Evolutionary conservation across 1,140 invertebrate genomes (phyloP), one percentile per base, ranked within the genome.

Genomic region (Holcopasites calliopsidis): DNA sequence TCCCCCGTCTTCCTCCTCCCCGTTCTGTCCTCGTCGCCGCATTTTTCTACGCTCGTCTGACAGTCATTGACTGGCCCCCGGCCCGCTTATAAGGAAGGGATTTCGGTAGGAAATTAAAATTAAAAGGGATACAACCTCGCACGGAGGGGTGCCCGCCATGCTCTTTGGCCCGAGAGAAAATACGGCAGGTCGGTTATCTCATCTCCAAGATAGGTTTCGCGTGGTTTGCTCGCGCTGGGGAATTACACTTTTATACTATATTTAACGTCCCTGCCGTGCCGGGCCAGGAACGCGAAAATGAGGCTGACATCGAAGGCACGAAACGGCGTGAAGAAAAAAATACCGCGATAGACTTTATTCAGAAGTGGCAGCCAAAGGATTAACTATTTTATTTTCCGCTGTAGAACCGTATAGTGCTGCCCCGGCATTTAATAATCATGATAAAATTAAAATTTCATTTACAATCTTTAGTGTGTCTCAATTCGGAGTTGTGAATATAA

Each of bases 21-120:
- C 26, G 42, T 38, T 49, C 23, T 64, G 28, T 28, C 49, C 26
- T 58, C 42, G 75, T 79, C 72, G 49, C 49, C 73, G 50, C 70
- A 35, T 70, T 81, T 71, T 57, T 65, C 55, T 58, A 62, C 57
- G 60, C 79, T 78, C 64, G 76, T 69, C 79, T 75, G 66, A 54
- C 65, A 70, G 79, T 72, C 75, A 84, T 84, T 62, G 76, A 71
- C 76, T 76, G 52, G 72, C 54, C 71, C 79, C 70, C 49, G 75
- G 61, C 40, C 57, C 50, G 66, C 62, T 82, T 76, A 86, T 83
- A 87, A 87, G 83, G 77, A 82, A 75, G 73, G 85, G 83, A 88
- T 88, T 88, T 88, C 76, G 79, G 83, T 87, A 86, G 87, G 79
- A 88, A 88, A 88, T 88, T 88, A 88, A 88, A 88, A 88, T 88